Evolutionary conservation across 2,113 vertebrate species (phyloP), one percentile per base, ranked within the genome.

Genomic region (Corydoras sp.): DNA sequence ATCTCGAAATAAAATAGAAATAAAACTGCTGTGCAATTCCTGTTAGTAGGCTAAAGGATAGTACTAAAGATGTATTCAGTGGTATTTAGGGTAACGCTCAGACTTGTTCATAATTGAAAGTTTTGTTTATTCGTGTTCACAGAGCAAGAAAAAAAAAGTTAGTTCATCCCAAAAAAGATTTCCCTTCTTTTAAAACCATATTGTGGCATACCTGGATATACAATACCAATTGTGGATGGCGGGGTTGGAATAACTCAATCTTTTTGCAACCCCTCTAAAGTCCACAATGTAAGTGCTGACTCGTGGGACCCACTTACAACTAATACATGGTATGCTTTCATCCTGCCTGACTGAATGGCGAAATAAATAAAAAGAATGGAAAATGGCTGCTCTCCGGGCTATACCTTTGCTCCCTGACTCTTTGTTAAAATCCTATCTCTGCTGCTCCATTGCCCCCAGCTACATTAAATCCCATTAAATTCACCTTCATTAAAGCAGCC

Each of bases 391-490:
- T 88, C 84, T 85, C 80, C 80, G 83, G 84, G 81, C 82, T 84
- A 81, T 86, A 87, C 88, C 88, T 85, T 84, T 87, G 84, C 88
- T 87, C 86, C 87, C 86, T 79, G 81, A 87, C 86, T 91, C 89
- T 90, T 91, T 90, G 89, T 90, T 90, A 90, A 90, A 90, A 88
- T 88, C 86, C 89, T 88, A 90, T 90, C 88, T 89, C 88, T 84
- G 82, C 86, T 89, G 88, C 88, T 88, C 90, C 81, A 84, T 89
- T 86, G 90, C 90, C 89, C 88, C 87, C 81, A 89, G 90, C 87
- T 87, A 90, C 89, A 90, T 89, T 91, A 91, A 90, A 91, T 90
- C 90, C 90, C 86, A 90, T 91, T 91, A 91, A 90, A 90, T 88
- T 91, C 90, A 88, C 88, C 88, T 90, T 91, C 90, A 91, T 91